A percentile compares a stretch with the other conserved stretches of the same genome.
phyloP scores from a whole-genome alignment of 2,113 vertebrate species.

The western clawed frog (Xenopus tropicalis) region DNA sequence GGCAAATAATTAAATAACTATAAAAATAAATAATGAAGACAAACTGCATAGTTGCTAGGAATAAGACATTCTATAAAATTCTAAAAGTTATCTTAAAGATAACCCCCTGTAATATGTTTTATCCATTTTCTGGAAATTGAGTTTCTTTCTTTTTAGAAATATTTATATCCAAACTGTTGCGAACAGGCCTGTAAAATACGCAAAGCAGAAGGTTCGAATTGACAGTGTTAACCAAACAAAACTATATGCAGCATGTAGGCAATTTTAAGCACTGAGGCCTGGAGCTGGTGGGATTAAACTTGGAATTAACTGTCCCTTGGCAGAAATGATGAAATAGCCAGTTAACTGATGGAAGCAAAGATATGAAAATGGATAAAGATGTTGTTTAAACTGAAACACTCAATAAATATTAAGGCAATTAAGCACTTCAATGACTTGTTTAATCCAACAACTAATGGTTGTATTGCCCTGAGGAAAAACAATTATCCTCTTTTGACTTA shows the following conservation, averaged over 20 bases:
- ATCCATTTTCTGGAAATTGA: too few relatives aligned
- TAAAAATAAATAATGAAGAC: too few relatives aligned
- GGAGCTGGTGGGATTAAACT: slow-evolving; percentile 1
- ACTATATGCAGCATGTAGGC: background rate
- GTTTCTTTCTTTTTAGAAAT: too few relatives aligned
- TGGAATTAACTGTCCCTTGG: slow-evolving; percentile 26
- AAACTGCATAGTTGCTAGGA: too few relatives aligned
- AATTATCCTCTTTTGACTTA: slow-evolving; percentile 18
- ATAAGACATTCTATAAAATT: too few relatives aligned
- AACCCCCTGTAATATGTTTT: too few relatives aligned
- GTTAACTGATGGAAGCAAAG: slow-evolving; percentile 15
- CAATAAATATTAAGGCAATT: slow-evolving; percentile 27
- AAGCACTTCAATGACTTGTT: slow-evolving; percentile 27
- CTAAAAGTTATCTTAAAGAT: too few relatives aligned
- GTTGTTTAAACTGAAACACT: slow-evolving; percentile 16
- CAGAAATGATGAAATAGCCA: slow-evolving; percentile 30
- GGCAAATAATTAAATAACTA: too few relatives aligned
- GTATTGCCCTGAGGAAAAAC: background rate
- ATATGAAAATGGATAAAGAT: slow-evolving; percentile 33
- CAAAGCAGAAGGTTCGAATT: too few relatives aligned
- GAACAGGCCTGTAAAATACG: too few relatives aligned
- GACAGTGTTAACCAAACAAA: too few relatives aligned
- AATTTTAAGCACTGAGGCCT: background rate
- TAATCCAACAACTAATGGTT: slow-evolving; percentile 14
- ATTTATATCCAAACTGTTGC: too few relatives aligned